Evolutionary conservation across 2,888 invertebrate genomes (phyloP), one percentile per base, ranked within the genome.

Genomic region (Caenorhabditis japonica): DNA sequence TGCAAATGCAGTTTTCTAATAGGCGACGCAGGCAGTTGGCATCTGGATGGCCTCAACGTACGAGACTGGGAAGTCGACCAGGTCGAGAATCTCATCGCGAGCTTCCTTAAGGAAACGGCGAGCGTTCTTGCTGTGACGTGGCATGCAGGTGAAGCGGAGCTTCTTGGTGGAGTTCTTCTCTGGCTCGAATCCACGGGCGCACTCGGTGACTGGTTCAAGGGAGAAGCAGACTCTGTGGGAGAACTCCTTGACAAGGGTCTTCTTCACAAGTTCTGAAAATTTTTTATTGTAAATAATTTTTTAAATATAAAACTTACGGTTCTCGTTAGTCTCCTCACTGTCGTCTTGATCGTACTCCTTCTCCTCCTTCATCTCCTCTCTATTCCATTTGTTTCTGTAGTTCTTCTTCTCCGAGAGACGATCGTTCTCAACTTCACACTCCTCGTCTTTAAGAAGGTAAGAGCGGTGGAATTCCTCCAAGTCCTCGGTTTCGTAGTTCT

Each of bases 381-480:
- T 64, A 17, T 47, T 39, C 64, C 69, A 64, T 33, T 64, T 64
- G 64, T 62, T 62, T 62, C 62, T 62, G 66, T 78, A 74, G 71
- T 76, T 73, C 59, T 64, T 78, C 73, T 78, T 78, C 68, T 78
- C 62, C 17, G 62, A 71, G 41, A 74, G n/a, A 44, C 49, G 49
- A 12, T 68, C 56, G 33, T 78, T 69, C 43, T 75, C 75, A 39
- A 68, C 44, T 17, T 71, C 56, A 53, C 76, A 78, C 49, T 78
- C 71, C 77, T 76, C 70, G 39, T 79, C 61, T 49, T 75, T 58
- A 36, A 73, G 51, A 58, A 80, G 60, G 79, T 81, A 86, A 23
- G 82, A 83, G 59, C 82, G 78, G 75, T 85, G 84, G 83, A 85
- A 86, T 34, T 79, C 75, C 60, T 83, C 78, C 58, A 85, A 21